phyloP scores from a whole-genome alignment of 2,888 invertebrate genomes.

The Luperina testacea region DNA sequence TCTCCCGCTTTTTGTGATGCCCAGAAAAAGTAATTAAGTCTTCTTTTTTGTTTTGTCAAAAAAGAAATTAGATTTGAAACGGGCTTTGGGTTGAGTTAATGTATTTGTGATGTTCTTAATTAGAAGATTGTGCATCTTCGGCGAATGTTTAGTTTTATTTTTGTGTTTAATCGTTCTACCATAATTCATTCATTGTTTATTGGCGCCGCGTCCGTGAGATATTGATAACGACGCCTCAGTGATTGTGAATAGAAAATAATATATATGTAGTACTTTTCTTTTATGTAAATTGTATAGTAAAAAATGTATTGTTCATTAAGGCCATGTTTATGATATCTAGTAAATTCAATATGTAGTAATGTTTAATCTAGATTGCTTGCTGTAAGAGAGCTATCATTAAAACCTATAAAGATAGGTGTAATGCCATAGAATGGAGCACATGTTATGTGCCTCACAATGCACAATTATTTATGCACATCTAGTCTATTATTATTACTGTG shows the following conservation, averaged over 20 bases:
- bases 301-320: slow-evolving; percentile 40
- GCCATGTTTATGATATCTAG: slow-evolving; percentile 34
- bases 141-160: slow-evolving; percentile 66
- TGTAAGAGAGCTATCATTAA: slow-evolving; percentile 54
- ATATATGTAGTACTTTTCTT: slow-evolving; percentile 19
- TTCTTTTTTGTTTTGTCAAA: slow-evolving; percentile 80
- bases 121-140: slow-evolving; percentile 77
- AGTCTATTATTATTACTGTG: slow-evolving; percentile 21
- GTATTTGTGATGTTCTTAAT: slow-evolving; percentile 85
- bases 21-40: slow-evolving; percentile 88
- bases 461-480: slow-evolving; percentile 23
- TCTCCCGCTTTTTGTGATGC: slow-evolving; percentile 84
- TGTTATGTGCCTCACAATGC: slow-evolving; percentile 29
- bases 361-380: slow-evolving; percentile 42
- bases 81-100: slow-evolving; percentile 78
- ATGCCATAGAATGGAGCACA: slow-evolving; percentile 29
- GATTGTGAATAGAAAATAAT: slow-evolving; percentile 36
- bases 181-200: slow-evolving; percentile 62
- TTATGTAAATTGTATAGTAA: slow-evolving; percentile 34
- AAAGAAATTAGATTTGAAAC: slow-evolving; percentile 84
- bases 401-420: slow-evolving; percentile 45
- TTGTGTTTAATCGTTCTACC: slow-evolving; percentile 62
- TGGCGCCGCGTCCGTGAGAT: slow-evolving; percentile 51
- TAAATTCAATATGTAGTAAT: slow-evolving; percentile 40
- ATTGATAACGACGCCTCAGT: slow-evolving; percentile 60